Percentiles rank a stretch among this genome's conserved stretches.
Evolutionary conservation across 2,888 invertebrate species (phyloP).

Genomic region (Galerucella nymphaeae): DNA sequence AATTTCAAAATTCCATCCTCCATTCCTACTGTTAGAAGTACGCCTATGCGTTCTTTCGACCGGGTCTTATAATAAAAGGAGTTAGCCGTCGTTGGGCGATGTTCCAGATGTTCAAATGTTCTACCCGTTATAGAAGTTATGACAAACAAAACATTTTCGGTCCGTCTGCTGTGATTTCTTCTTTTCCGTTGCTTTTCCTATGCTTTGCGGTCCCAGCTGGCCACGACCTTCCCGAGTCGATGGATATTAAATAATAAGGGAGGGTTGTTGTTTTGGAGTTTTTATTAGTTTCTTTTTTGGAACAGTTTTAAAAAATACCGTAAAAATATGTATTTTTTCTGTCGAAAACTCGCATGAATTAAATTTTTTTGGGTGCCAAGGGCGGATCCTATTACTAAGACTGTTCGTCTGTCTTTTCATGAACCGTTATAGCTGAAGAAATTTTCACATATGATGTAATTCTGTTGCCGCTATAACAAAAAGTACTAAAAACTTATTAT

Average conservation of each 20-base stretch:
- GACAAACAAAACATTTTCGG: slow-evolving; percentile 34
- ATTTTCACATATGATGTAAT: no score
- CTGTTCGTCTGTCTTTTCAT: no score
- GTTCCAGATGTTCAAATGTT: slow-evolving; percentile 46
- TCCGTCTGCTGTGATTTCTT: slow-evolving; percentile 48
- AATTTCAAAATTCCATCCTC: no score
- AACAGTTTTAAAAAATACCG: neutral
- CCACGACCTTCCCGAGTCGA: slow-evolving; percentile 8
- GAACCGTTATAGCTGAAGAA: no score
- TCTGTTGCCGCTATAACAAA: no score
- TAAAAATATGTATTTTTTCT: no score
- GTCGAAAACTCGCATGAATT: no score
- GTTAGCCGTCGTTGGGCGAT: slow-evolving; percentile 27
- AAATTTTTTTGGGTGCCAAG: no score
- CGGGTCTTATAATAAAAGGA: slow-evolving; percentile 48
- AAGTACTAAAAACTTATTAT: no score
- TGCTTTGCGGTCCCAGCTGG: slow-evolving; percentile 40
- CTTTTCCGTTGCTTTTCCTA: slow-evolving; percentile 42
- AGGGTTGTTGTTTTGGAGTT: neutral
- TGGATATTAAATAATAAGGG: slow-evolving; percentile 4
- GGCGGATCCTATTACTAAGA: no score
- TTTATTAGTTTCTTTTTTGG: neutral
- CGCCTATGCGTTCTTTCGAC: slow-evolving; percentile 37
- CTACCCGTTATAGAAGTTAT: slow-evolving; percentile 37
- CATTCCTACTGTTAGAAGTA: neutral